These are phyloP conservation scores for Phanerotoma sp. DNA, from an alignment of 2,888 invertebrate genomes.

Conservation along the genomic window DNA sequence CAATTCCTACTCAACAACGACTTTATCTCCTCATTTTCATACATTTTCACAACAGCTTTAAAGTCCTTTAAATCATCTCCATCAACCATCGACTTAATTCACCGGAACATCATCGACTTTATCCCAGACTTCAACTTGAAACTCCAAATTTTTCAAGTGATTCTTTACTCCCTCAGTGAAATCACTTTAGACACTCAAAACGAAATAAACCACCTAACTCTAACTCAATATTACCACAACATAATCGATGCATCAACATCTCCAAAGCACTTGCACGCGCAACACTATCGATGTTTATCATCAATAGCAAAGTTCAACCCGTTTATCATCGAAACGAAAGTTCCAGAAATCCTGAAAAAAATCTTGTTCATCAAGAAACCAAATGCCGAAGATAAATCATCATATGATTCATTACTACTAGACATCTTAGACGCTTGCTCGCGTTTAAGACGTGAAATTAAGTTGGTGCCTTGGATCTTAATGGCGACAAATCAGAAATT, in stretches of 20 bases:
- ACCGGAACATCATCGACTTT: no score
- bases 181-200: no score
- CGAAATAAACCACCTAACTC: no score
- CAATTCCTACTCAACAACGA: no score
- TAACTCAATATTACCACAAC: no score
- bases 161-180: no score
- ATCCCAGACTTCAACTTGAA: no score
- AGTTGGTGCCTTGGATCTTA: conserved; percentile 45
- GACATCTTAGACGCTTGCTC: conserved; percentile 41
- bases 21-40: no score
- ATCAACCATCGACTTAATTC: no score
- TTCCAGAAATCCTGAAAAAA: conserved; percentile 40
- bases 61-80: no score
- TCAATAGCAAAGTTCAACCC: conserved; percentile 46
- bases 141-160: no score
- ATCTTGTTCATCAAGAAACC: conserved; percentile 35
- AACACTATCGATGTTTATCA: conserved; percentile 40
- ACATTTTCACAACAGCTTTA: no score
- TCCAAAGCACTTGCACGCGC: conserved; percentile 24
- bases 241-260: conserved; percentile 37
- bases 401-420: conserved; percentile 36
- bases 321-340: conserved; percentile 43
- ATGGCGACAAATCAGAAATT: conserved; percentile 36
- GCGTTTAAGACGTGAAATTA: conserved; percentile 46
- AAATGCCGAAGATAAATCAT: conserved; percentile 27